phyloP scores from a whole-genome alignment of 64 coral and sea anemone genomes.

The Stichodactyla mertensii region DNA sequence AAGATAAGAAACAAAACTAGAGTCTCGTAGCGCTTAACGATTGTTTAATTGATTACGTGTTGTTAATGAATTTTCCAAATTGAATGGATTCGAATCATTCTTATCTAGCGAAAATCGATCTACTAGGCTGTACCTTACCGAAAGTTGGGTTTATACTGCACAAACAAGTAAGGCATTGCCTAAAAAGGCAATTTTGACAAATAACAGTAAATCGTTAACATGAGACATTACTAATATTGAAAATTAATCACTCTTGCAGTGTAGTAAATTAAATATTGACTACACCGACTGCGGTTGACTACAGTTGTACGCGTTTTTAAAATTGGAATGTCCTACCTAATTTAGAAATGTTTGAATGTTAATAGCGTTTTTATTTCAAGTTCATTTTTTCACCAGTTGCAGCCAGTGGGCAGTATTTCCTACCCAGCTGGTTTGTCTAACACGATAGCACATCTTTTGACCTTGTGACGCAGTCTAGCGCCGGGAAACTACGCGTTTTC shows the following conservation, averaged over 20 bases:
- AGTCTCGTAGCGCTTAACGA: background rate
- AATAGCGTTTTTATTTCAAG: too few species aligned
- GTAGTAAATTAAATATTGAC: too few species aligned
- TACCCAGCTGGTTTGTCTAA: background rate
- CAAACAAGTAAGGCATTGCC: background rate
- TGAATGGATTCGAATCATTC: background rate
- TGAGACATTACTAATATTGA: too few species aligned
- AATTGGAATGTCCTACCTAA: too few species aligned
- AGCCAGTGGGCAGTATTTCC: background rate
- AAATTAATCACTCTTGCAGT: too few species aligned
- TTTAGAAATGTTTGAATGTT: too few species aligned
- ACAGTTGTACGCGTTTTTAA: too few species aligned
- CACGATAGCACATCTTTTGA: background rate
- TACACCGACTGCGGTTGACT: too few species aligned
- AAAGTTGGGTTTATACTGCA: background rate
- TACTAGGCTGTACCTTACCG: background rate
- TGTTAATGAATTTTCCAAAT: background rate
- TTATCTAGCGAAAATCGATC: background rate
- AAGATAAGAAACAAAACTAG: background rate
- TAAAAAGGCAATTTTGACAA: background rate
- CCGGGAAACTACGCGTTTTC: background rate
- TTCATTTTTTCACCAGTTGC: background rate
- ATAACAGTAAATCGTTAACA: background rate
- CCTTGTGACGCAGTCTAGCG: background rate
- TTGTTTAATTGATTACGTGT: background rate